These are phyloP conservation scores for Andrena dorsata DNA, from an alignment of 2,888 invertebrate genomes.

Conservation along the genomic window DNA sequence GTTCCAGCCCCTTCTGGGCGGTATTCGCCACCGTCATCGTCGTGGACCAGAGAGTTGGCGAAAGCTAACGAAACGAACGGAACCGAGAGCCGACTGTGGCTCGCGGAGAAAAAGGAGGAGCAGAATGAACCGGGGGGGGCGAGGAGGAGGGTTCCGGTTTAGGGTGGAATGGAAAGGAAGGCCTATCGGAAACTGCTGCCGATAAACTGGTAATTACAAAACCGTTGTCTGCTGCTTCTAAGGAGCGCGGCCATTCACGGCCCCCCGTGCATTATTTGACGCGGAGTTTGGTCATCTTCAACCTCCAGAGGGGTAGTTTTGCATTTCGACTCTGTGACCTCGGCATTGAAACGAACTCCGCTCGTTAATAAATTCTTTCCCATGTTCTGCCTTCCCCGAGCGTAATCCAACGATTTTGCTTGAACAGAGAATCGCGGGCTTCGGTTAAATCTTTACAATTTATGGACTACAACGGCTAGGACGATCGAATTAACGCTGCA, in stretches of 20 bases:
- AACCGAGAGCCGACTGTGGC: slow-evolving; percentile 62
- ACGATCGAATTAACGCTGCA: slow-evolving; percentile 4
- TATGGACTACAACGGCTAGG: background rate
- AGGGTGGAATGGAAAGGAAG: slow-evolving; percentile 38
- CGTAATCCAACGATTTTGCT: background rate
- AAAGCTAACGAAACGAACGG: slow-evolving; percentile 70
- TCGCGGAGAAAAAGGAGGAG: slow-evolving; percentile 62
- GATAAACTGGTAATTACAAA: slow-evolving; percentile 81
- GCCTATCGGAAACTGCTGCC: slow-evolving; percentile 72
- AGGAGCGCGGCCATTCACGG: slow-evolving; percentile 46
- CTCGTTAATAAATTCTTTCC: slow-evolving; percentile 7
- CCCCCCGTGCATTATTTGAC: slow-evolving; percentile 36
- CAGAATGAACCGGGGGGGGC: slow-evolving; percentile 47
- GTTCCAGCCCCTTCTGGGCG: slow-evolving; percentile 41
- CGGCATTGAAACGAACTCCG: background rate
- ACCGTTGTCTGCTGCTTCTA: slow-evolving; percentile 69
- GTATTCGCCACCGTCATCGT: slow-evolving; percentile 64
- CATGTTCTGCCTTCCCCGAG: background rate
- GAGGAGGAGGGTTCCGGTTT: slow-evolving; percentile 7
- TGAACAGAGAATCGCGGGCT: background rate
- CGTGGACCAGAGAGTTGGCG: slow-evolving; percentile 67
- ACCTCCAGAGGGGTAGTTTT: background rate
- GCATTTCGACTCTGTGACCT: background rate
- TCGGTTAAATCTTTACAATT: background rate
- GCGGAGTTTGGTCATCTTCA: slow-evolving; percentile 42